Evolutionary conservation across 2,797 vertebrate genomes (phyloP), one percentile per base, ranked within the genome.

Genomic region (Siniperca obscura): DNA sequence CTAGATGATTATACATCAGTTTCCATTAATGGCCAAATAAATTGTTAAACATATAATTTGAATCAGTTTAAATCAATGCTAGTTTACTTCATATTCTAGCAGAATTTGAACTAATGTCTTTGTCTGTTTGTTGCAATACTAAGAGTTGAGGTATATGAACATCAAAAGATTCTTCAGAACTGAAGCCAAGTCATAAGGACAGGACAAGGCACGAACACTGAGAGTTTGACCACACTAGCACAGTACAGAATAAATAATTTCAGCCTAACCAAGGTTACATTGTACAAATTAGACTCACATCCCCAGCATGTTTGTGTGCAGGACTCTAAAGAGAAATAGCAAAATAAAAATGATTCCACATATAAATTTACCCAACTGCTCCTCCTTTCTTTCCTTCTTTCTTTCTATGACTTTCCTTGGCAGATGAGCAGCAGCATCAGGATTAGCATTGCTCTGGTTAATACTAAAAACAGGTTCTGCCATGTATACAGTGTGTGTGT

Each of bases 391-490:
- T n/a, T 65, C 30, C 52, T 22, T 40, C n/a, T 65, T 38, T 59
- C 40, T 59, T 22, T 42, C n/a, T 65, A n/a, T 71, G 14, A 30
- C 5, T 34, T 36, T 50, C 6, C 22, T 19, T 36, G 1, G 17
- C 48, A 36, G n/a, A 61, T 25, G 16, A 59, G 55, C 62, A 73
- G 53, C 72, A 78, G 64, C 70, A 72, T 74, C 64, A 59, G 56
- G 40, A 74, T 36, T 42, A 56, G 16, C 59, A 42, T 57, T 17
- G 22, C 53, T 50, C 52, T 81, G 72, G 70, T 84, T 82, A 81
- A 87, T 68, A 36, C 62, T 59, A 36, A 70, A 77, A 82, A 74
- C 84, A 85, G 85, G 75, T 85, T 64, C 70, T 59, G 2, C 68
- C 46, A 11, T 76, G 52, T 22, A 25, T 81, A 42, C 19, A 21